A percentile compares a stretch with the other conserved stretches of the same genome.
These are phyloP conservation scores for Allygus modestus DNA, from an alignment of 2,888 invertebrate genomes.

Conservation along the genomic window DNA sequence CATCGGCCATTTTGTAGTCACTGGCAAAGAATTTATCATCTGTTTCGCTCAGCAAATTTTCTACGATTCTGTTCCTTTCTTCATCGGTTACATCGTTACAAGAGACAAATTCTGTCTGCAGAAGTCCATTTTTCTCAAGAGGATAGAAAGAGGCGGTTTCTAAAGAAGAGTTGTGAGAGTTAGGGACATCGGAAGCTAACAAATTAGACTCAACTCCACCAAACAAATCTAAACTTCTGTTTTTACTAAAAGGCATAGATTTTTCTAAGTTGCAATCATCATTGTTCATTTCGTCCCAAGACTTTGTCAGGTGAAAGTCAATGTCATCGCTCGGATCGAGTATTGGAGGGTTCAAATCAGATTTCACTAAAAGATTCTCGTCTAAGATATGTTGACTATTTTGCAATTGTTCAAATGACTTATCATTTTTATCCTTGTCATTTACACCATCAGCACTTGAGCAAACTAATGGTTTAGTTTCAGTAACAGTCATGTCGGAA, in stretches of 20 bases:
- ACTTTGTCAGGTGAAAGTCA: conserved; percentile 52
- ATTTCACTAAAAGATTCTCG: conserved; percentile 38
- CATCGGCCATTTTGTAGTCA: conserved; percentile 53
- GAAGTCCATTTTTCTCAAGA: too few species aligned
- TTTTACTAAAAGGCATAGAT: conserved; percentile 8
- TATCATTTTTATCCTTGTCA: conserved; percentile 21
- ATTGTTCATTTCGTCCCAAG: conserved; percentile 36
- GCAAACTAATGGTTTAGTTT: not conserved
- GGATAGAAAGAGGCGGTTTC: conserved; percentile 37
- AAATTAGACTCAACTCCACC: conserved; percentile 11
- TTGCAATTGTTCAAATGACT: not conserved
- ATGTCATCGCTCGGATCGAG: conserved; percentile 61
- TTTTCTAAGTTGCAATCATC: conserved; percentile 29
- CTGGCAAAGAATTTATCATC: conserved; percentile 48
- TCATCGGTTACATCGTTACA: conserved; percentile 60
- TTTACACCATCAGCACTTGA: not conserved
- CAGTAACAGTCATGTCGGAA: not conserved
- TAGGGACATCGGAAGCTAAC: not conserved
- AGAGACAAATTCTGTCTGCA: too few species aligned
- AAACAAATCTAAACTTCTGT: conserved; percentile 38
- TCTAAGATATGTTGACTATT: not conserved
- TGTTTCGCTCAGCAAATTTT: conserved; percentile 55
- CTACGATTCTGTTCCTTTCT: conserved; percentile 56
- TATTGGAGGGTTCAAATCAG: conserved; percentile 50
- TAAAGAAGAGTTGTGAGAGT: not conserved